Conservation (phyloP, 2,888 invertebrate genomes). For the Aleiodes testaceus region DNA sequence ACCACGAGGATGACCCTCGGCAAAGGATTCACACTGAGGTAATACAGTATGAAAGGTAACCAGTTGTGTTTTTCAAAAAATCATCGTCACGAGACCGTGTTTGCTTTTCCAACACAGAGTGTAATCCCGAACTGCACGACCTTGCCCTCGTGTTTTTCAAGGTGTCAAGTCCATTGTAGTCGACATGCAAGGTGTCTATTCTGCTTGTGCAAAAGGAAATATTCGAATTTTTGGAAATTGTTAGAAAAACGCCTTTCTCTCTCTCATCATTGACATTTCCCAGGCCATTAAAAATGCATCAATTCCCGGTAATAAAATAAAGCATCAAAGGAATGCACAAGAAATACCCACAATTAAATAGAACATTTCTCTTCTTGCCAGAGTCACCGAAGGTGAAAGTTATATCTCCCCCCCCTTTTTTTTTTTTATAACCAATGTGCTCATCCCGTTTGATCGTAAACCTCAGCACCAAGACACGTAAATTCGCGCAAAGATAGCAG, state of each 20-base stretch:
- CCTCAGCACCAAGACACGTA: slow-evolving; percentile 24
- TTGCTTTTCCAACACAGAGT: slow-evolving; percentile 36
- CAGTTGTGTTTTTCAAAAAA: slow-evolving; percentile 13
- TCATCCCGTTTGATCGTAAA: slow-evolving; percentile 21
- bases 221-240: too few relatives aligned
- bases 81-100: slow-evolving; percentile 27
- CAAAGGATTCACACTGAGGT: slow-evolving; percentile 33
- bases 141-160: slow-evolving; percentile 48
- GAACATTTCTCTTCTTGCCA: background rate
- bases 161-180: slow-evolving; percentile 49
- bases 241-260: too few relatives aligned
- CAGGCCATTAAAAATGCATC: too few relatives aligned
- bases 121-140: slow-evolving; percentile 41
- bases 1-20: slow-evolving; percentile 61
- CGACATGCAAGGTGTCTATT: slow-evolving; percentile 39
- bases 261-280: too few relatives aligned
- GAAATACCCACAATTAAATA: background rate
- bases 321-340: background rate
- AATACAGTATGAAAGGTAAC: slow-evolving; percentile 1
- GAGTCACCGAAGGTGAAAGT: slow-evolving; percentile 18
- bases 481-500: slow-evolving; percentile 1
- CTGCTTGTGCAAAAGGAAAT: background rate
- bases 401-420: background rate
- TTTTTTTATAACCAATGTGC: background rate
- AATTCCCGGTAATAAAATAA: too few relatives aligned